Evolutionary conservation across 2,888 invertebrate genomes (phyloP), one percentile per base, ranked within the genome.

Genomic region (Seladonia tumulorum): DNA sequence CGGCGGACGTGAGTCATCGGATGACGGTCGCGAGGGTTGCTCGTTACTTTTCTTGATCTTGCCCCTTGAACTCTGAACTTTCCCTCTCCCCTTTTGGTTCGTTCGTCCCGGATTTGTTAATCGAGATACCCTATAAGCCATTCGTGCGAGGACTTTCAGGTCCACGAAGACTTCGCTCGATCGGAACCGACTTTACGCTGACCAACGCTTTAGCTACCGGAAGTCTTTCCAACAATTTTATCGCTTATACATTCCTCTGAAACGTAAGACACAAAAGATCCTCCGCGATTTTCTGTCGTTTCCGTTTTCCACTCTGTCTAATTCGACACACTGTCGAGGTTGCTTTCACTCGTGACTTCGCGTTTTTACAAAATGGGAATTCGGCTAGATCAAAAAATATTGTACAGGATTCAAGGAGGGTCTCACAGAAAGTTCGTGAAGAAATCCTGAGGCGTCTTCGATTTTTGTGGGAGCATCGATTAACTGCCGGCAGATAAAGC

Each of bases 61-160:
- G 1, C 8, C 39, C 68, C 22, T 35, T 16, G 16, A 63, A 63
- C 25, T 39, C 66, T 16, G 16, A 63, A 63, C 25, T 39, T 53
- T 18, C 3, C 53, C 22, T 53, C 39, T 29, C n/a, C n/a, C 18
- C 39, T 35, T 68, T 76, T 10, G 12, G n/a, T 78, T 60, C 42
- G 68, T 42, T 75, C 45, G 75, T 60, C 70, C 39, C 60, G 82
- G 71, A 78, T 53, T 45, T 75, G 75, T 70, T 84, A 66, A 70
- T 81, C 82, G 82, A 74, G 74, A 78, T 75, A 76, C n/a, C 66
- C 76, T 66, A 78, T 63, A 76, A 81, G 81, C 53, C 49, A 70
- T 86, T 84, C 84, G 79, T 81, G 84, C 86, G 76, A 81, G 83
- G 76, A 84, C 78, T 72, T 18, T 76, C 45, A 71, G 75, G 47